Percentiles rank a stretch among this genome's conserved stretches.
These are phyloP conservation scores for Maniola jurtina DNA, from an alignment of 1,140 invertebrate genomes.

Conservation along the genomic window DNA sequence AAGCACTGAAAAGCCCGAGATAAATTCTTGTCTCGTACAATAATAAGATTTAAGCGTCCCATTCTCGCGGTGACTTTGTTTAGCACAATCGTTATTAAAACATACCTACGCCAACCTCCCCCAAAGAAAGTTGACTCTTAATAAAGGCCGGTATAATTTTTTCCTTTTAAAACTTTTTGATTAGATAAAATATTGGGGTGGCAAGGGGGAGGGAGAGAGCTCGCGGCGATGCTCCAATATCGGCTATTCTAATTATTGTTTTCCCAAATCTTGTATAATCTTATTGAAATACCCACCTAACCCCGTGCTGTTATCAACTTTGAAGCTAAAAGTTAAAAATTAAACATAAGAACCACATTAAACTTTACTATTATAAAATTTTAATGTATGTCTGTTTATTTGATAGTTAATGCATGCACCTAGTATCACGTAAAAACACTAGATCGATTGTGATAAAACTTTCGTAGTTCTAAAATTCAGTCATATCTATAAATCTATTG, in stretches of 20 bases:
- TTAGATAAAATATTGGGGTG: slow-evolving; percentile 80
- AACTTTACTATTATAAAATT: too few relatives aligned
- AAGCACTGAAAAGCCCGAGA: slow-evolving; percentile 12
- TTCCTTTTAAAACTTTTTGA: slow-evolving; percentile 80
- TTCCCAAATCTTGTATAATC: slow-evolving; percentile 50
- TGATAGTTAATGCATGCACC: too few relatives aligned
- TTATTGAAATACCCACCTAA: slow-evolving; percentile 2
- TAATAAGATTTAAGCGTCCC: slow-evolving; percentile 35
- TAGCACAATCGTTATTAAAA: slow-evolving; percentile 73
- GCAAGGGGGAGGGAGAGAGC: slow-evolving; percentile 46
- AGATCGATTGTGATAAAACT: too few relatives aligned
- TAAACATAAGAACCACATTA: too few relatives aligned
- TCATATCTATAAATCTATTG: too few relatives aligned
- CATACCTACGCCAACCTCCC: slow-evolving; percentile 62
- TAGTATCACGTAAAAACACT: too few relatives aligned
- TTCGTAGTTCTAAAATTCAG: too few relatives aligned
- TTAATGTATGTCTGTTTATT: too few relatives aligned
- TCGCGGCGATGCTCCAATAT: slow-evolving; percentile 68
- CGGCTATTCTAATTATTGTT: slow-evolving; percentile 76
- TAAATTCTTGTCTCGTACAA: slow-evolving; percentile 27
- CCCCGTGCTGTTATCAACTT: neutral
- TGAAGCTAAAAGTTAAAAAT: neutral
- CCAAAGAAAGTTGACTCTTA: slow-evolving; percentile 78
- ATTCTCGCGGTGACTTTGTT: slow-evolving; percentile 60
- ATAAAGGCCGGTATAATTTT: slow-evolving; percentile 79